Percentiles rank a stretch among this genome's conserved stretches.
Evolutionary conservation across 2,888 invertebrate genomes (phyloP).

Genomic region (Sabatieria punctata): DNA sequence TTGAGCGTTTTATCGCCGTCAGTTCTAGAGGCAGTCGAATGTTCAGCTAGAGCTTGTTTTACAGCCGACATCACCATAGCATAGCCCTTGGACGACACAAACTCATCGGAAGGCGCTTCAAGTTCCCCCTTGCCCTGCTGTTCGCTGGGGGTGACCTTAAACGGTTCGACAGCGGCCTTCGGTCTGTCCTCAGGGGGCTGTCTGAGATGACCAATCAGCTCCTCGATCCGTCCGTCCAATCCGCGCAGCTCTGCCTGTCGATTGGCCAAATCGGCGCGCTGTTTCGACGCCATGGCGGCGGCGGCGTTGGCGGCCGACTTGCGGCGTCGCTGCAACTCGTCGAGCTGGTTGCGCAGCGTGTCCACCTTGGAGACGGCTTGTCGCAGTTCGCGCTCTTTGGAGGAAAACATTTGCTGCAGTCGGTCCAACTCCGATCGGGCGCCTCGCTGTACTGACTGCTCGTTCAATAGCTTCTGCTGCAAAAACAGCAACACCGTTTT

Average conservation of each 20-base stretch:
- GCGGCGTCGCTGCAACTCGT: conserved; percentile 54
- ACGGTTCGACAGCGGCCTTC: conserved; percentile 34
- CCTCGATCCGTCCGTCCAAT: conserved; percentile 79
- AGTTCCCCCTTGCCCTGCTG: neutral
- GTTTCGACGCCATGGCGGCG: conserved; percentile 63
- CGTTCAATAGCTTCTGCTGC: too few relatives aligned
- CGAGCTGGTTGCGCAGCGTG: conserved; percentile 78
- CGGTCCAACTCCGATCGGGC: conserved; percentile 5
- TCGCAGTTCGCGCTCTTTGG: conserved; percentile 82
- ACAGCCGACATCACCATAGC: neutral
- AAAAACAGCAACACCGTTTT: too few relatives aligned
- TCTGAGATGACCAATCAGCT: conserved; percentile 73
- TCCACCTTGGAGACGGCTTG: conserved; percentile 95
- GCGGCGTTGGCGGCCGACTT: conserved; percentile 38
- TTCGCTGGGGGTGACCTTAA: conserved; percentile 21
- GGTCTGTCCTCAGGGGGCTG: conserved; percentile 33
- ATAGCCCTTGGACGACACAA: conserved; percentile 8
- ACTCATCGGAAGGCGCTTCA: neutral
- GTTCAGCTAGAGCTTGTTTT: conserved; percentile 1
- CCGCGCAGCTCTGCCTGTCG: conserved; percentile 76
- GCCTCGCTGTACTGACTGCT: too few relatives aligned
- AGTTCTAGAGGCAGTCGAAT: too few relatives aligned
- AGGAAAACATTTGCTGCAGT: conserved; percentile 10
- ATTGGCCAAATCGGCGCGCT: conserved; percentile 67
- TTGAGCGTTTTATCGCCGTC: too few relatives aligned